These are phyloP conservation scores for Aphodius granarius DNA, from an alignment of 2,888 invertebrate species.

Conservation along the genomic window DNA sequence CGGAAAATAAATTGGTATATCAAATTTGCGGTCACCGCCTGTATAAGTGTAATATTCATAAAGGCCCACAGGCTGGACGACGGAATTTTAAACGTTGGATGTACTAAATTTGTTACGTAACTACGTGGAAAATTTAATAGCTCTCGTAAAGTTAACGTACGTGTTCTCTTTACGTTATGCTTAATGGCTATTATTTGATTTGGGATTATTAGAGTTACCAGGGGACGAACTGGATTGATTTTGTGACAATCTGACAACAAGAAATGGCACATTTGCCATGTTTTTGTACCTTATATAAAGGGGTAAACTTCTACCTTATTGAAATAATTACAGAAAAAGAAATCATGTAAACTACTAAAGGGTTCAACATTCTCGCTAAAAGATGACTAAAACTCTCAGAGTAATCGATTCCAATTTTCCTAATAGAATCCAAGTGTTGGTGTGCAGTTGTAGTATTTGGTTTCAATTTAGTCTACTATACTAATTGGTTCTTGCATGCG, in stretches of 20 bases:
- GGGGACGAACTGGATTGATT: too few species aligned
- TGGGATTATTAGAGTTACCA: too few species aligned
- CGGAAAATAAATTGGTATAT: background rate
- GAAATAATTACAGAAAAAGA: too few species aligned
- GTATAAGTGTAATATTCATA: background rate
- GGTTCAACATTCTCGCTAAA: background rate
- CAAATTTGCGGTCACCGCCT: background rate
- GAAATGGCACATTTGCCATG: too few species aligned
- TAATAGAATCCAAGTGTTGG: background rate
- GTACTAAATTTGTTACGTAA: background rate
- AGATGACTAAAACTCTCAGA: background rate
- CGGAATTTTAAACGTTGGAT: background rate
- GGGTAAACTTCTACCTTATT: background rate
- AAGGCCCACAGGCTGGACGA: background rate
- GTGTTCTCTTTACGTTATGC: background rate
- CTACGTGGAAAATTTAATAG: background rate
- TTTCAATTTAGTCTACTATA: background rate
- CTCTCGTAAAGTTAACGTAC: background rate
- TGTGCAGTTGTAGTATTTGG: background rate
- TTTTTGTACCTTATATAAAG: background rate
- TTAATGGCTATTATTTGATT: background rate
- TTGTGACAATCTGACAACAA: too few species aligned
- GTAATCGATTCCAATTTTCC: background rate
- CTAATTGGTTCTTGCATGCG: background rate
- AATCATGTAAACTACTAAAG: background rate